phyloP scores from a whole-genome alignment of 1,140 invertebrate genomes.

The Drosophila varians region DNA sequence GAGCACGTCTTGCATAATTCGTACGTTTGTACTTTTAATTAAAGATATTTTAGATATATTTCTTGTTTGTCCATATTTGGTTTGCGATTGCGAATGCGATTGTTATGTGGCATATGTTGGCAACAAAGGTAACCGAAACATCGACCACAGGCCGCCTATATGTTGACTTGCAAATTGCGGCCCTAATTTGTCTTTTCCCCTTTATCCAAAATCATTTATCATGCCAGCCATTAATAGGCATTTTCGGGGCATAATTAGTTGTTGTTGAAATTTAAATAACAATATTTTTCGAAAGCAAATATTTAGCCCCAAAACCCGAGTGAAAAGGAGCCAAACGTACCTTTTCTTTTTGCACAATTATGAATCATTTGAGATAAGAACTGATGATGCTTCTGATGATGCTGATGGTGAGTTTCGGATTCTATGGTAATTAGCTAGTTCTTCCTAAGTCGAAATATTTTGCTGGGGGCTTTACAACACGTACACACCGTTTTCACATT shows the following conservation, averaged over 20 bases:
- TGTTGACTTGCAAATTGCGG: slow-evolving; percentile 53
- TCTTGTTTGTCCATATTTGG: slow-evolving; percentile 63
- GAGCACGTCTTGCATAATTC: slow-evolving; percentile 77
- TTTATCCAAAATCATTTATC: slow-evolving; percentile 38
- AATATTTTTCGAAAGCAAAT: slow-evolving; percentile 56
- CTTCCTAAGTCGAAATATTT: not conserved
- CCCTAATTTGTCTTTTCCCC: slow-evolving; percentile 52
- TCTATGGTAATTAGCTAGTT: slow-evolving; percentile 43
- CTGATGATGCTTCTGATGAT: slow-evolving; percentile 34
- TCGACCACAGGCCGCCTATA: slow-evolving; percentile 10
- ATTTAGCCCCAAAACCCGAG: slow-evolving; percentile 42
- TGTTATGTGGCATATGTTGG: slow-evolving; percentile 38
- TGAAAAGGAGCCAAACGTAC: slow-evolving; percentile 8
- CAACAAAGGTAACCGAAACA: not conserved
- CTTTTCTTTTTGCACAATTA: slow-evolving; percentile 54
- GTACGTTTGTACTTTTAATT: slow-evolving; percentile 78
- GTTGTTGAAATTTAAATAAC: slow-evolving; percentile 46
- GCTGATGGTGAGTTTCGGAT: slow-evolving; percentile 31
- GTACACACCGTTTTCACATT: slow-evolving; percentile 44
- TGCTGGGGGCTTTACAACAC: slow-evolving; percentile 35
- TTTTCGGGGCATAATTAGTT: slow-evolving; percentile 38
- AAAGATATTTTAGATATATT: slow-evolving; percentile 70
- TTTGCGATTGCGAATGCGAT: slow-evolving; percentile 14
- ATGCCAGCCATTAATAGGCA: slow-evolving; percentile 50
- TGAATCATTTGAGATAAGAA: slow-evolving; percentile 58